A percentile compares a stretch with the other conserved stretches of the same genome.
Evolutionary conservation across 2,888 invertebrate species (phyloP).

Genomic region (Brassicogethes aeneus): DNA sequence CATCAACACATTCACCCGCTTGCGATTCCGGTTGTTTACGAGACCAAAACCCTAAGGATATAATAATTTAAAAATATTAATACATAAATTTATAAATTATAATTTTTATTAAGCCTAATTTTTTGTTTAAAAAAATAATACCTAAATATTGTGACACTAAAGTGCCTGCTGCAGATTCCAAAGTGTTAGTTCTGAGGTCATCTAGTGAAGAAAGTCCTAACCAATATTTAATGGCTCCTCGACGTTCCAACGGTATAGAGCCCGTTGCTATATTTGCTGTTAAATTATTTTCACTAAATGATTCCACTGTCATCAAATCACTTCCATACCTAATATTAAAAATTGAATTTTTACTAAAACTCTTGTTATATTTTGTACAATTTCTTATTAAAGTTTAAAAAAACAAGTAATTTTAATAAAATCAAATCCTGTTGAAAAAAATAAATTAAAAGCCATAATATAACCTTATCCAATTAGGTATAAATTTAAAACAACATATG

Average conservation of each 20-base stretch:
- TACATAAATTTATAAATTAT: too few relatives aligned
- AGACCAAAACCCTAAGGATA: slow-evolving; percentile 82
- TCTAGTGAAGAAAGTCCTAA: slow-evolving; percentile 83
- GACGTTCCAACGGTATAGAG: slow-evolving; percentile 53
- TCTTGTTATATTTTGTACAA: too few relatives aligned
- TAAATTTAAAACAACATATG: too few relatives aligned
- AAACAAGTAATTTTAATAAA: slow-evolving; percentile 1
- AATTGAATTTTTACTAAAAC: too few relatives aligned
- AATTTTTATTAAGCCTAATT: neutral
- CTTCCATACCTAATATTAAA: slow-evolving; percentile 76
- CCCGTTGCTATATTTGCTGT: slow-evolving; percentile 70
- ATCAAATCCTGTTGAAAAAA: slow-evolving; percentile 4
- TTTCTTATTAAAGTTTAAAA: neutral
- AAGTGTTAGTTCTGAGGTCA: slow-evolving; percentile 86
- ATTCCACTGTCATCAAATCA: slow-evolving; percentile 86
- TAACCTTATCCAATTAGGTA: too few relatives aligned
- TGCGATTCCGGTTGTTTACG: slow-evolving; percentile 78
- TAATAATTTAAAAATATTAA: too few relatives aligned
- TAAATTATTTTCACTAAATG: slow-evolving; percentile 85
- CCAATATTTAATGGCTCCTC: slow-evolving; percentile 73
- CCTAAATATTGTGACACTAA: slow-evolving; percentile 89
- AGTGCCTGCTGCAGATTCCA: slow-evolving; percentile 86
- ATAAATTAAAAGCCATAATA: too few relatives aligned
- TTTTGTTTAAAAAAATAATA: slow-evolving; percentile 23
- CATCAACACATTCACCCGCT: slow-evolving; percentile 87